Base-by-base conservation (phyloP, 2,113 vertebrate species). In the Ailuropoda melanoleuca region DNA sequence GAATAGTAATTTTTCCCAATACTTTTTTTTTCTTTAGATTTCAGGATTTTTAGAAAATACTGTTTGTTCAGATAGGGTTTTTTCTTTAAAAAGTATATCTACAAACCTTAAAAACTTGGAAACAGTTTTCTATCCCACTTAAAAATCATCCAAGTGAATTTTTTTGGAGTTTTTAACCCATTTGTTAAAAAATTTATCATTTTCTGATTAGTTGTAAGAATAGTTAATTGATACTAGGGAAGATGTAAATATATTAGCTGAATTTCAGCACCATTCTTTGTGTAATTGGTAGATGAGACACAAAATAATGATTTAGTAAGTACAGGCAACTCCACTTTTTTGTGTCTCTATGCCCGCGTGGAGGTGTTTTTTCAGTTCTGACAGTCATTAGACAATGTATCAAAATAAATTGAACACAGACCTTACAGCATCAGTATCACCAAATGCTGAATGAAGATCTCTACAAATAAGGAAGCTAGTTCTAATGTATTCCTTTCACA, bases 151-250 rank as follows among this genome's bases (percentile, higher is more conserved):
- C 64, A 93, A 31, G 72, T 90, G 37, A 90, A 70, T 84, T 85
- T 34, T 39, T 97, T 97, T 56, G 78, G 29, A 86, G 21, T 55
- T 95, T 78, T 75, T 66, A 53, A 66, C 26, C 8, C 3, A 39
- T 82, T 64, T 95, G 46, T 90, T 95, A 72, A 95, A 60, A 92
- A 74, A 48, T 66, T 80, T 48, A n/a, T 19, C 21, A n/a, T 17
- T 93, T 77, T 83, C 34, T 74, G 48, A 74, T 80, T 70, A 81
- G 37, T 68, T 90, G 19, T 34, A 84, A 70, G 66, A 91, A 60
- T 23, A 90, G 26, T 23, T 75, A 55, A 19, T 68, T 86, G 81
- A 50, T 1, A 31, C 75, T 87, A 55, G 15, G n/a, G 82, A 70
- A 88, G 50, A 34, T 66, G 2, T 6, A 55, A 77, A 31, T 87